Conservation (phyloP, 2,888 invertebrate genomes). For the Scaptomyza tumidula region DNA sequence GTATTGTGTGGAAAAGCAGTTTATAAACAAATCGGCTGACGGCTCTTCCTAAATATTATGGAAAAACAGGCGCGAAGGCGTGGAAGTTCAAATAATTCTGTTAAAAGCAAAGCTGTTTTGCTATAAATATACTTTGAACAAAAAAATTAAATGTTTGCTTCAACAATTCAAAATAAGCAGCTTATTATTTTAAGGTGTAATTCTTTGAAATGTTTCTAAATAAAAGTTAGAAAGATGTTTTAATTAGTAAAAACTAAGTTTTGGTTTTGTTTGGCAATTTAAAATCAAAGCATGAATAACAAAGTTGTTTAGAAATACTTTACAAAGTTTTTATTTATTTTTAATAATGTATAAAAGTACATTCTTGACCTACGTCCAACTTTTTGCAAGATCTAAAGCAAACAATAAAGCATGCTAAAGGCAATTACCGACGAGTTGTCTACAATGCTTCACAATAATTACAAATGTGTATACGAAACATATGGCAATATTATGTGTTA, state of each 20-base stretch:
- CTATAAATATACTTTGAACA: not conserved
- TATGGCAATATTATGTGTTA: conserved; percentile 41
- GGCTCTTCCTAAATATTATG: not conserved
- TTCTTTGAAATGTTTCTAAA: not conserved
- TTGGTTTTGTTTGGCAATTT: too few relatives aligned
- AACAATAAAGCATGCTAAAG: conserved; percentile 37
- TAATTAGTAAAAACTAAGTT: too few relatives aligned
- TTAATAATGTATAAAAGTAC: not conserved
- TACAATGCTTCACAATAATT: conserved; percentile 48
- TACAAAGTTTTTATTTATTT: not conserved
- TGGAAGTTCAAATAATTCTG: not conserved
- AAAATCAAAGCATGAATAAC: not conserved
- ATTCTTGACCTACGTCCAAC: not conserved
- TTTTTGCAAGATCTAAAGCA: not conserved
- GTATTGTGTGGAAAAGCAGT: conserved; percentile 29
- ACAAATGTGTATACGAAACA: conserved; percentile 42
- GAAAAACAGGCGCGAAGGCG: not conserved
- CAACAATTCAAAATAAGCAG: not conserved
- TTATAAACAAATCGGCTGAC: conserved; percentile 36
- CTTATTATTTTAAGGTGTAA: not conserved
- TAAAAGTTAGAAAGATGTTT: not conserved
- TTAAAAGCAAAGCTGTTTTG: not conserved
- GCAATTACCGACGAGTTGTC: conserved; percentile 72
- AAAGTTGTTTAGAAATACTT: not conserved
- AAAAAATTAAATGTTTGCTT: not conserved